These are phyloP conservation scores for Zaprionus vittiger DNA, from an alignment of 1,140 invertebrate species.

Conservation along the genomic window DNA sequence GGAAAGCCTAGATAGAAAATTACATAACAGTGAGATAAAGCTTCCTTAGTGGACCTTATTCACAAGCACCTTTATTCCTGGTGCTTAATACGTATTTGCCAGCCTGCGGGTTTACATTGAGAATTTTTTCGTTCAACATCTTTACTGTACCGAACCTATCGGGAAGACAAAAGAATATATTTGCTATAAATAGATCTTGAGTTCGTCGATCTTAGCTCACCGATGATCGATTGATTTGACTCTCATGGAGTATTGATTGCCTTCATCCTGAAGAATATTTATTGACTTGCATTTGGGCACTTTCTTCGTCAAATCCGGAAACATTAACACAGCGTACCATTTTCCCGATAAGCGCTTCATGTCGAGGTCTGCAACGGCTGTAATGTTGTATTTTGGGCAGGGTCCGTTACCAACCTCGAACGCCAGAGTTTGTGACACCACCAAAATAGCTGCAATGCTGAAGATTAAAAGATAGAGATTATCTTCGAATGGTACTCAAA, in stretches of 20 bases:
- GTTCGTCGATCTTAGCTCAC: background rate
- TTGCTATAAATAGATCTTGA: conserved; percentile 1
- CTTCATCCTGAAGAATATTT: background rate
- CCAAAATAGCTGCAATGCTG: background rate
- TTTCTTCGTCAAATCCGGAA: background rate
- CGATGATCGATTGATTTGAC: background rate
- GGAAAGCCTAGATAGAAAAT: conserved; percentile 16
- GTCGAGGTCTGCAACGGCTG: conserved; percentile 32
- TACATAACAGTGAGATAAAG: background rate
- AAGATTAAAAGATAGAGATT: background rate
- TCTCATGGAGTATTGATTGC: background rate
- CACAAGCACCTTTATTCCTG: conserved; percentile 17
- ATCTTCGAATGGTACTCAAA: background rate
- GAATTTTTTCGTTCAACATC: background rate
- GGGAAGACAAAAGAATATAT: background rate
- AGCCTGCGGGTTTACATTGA: background rate
- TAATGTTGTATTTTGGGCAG: conserved; percentile 42
- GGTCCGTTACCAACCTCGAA: background rate
- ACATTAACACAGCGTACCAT: conserved; percentile 47
- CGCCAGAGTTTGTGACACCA: background rate
- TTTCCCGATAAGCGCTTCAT: conserved; percentile 24
- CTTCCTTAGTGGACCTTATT: background rate
- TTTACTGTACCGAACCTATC: conserved; percentile 30
- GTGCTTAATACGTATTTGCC: conserved; percentile 21
- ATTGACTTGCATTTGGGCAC: conserved; percentile 17